Evolutionary conservation across 2,888 invertebrate species (phyloP).

Genomic region (Nasonovia ribisnigri): DNA sequence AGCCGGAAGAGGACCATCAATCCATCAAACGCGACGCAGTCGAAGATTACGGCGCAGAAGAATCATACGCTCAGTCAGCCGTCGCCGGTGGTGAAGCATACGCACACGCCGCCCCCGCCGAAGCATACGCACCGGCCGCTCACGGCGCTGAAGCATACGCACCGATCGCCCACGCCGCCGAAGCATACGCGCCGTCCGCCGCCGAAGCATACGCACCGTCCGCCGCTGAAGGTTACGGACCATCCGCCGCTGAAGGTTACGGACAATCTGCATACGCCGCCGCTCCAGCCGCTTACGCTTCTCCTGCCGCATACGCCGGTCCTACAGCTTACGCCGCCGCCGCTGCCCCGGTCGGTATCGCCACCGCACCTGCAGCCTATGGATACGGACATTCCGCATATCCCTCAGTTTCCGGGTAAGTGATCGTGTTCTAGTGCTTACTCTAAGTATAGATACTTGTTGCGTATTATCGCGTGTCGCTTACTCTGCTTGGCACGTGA

Average conservation of each 20-base stretch:
- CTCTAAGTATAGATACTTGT: neutral
- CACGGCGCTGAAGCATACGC: neutral
- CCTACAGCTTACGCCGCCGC: constrained; percentile 78
- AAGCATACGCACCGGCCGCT: constrained; percentile 21
- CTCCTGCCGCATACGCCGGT: constrained; percentile 79
- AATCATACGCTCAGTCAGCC: neutral
- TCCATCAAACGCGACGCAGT: constrained; percentile 49
- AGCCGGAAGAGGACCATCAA: neutral
- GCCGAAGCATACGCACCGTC: constrained; percentile 20
- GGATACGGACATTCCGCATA: constrained; percentile 33
- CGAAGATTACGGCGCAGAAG: constrained; percentile 37
- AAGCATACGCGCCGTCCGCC: constrained; percentile 32
- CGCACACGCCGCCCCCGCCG: neutral
- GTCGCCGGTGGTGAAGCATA: neutral
- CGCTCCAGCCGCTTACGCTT: constrained; percentile 73
- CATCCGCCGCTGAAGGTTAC: neutral
- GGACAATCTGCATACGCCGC: constrained; percentile 66
- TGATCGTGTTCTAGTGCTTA: neutral
- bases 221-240: constrained; percentile 20
- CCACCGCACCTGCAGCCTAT: constrained; percentile 72
- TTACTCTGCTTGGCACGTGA: neutral
- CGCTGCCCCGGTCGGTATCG: constrained; percentile 76
- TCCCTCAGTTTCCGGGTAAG: constrained; percentile 44
- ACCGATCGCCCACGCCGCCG: neutral
- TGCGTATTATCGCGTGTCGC: neutral